Percentiles rank a stretch among this genome's conserved stretches.
Evolutionary conservation across 1,140 invertebrate genomes (phyloP).

Genomic region (Drosophila repletoides): DNA sequence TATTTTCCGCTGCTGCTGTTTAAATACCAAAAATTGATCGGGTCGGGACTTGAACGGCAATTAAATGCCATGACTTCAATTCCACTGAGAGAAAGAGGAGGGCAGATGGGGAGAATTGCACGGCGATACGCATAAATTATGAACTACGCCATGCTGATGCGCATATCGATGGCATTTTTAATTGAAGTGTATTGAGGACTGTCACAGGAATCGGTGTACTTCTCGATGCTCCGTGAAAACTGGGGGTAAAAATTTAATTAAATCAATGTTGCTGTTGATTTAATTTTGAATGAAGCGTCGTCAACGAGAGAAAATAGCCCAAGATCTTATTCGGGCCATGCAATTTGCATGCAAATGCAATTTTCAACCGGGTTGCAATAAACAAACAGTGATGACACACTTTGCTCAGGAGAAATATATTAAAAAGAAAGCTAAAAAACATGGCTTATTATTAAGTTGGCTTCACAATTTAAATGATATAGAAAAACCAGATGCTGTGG

Average conservation of each 20-base stretch:
- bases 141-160: slow-evolving; percentile 37
- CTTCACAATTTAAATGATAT: too few species aligned
- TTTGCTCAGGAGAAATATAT: too few species aligned
- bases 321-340: slow-evolving; percentile 20
- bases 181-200: slow-evolving; percentile 44
- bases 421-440: too few species aligned
- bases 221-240: too few species aligned
- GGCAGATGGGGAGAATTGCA: too few species aligned
- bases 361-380: not conserved
- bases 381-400: too few species aligned
- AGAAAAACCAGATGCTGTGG: too few species aligned
- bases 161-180: slow-evolving; percentile 74
- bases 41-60: not conserved
- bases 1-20: too few species aligned
- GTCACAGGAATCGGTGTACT: too few species aligned
- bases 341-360: slow-evolving; percentile 36
- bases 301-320: slow-evolving; percentile 1
- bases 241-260: slow-evolving; percentile 66
- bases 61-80: slow-evolving; percentile 23
- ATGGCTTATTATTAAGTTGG: too few species aligned
- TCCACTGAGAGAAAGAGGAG: not conserved
- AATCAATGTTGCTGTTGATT: slow-evolving; percentile 71
- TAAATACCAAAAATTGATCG: too few species aligned
- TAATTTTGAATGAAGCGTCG: slow-evolving; percentile 56
- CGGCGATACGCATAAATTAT: slow-evolving; percentile 57